A percentile compares a stretch with the other conserved stretches of the same genome.
Evolutionary conservation across 1,140 invertebrate genomes (phyloP).

Genomic region (Bathynomus jamesi): DNA sequence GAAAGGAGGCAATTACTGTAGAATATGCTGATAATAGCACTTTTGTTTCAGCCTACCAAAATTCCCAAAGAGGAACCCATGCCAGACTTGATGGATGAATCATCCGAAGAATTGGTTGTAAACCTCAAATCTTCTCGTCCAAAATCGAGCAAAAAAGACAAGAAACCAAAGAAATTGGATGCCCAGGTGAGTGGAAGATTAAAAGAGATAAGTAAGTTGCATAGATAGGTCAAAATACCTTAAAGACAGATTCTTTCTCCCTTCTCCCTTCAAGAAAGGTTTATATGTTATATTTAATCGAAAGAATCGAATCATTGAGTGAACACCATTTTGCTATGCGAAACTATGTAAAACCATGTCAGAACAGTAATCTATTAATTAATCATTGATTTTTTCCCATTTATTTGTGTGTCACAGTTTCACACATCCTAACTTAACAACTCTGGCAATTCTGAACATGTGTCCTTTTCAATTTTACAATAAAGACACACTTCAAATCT

Average conservation of each 20-base stretch:
- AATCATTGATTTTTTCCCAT: too few relatives aligned
- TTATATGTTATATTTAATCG: too few relatives aligned
- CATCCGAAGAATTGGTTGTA: slow-evolving; percentile 19
- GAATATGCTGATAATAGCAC: neutral
- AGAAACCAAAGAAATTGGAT: slow-evolving; percentile 32
- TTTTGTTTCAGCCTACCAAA: neutral
- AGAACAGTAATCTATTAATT: too few relatives aligned
- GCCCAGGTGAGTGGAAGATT: slow-evolving; percentile 32
- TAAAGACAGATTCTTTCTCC: too few relatives aligned
- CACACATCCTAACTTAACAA: neutral
- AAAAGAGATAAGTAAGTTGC: too few relatives aligned
- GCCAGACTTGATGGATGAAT: slow-evolving; percentile 17
- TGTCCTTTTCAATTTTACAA: neutral
- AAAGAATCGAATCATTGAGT: too few relatives aligned
- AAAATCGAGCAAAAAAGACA: slow-evolving; percentile 17
- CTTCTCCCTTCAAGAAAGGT: too few relatives aligned
- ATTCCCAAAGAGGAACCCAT: neutral
- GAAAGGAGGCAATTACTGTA: neutral
- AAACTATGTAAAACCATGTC: too few relatives aligned
- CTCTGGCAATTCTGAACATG: neutral
- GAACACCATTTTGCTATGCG: too few relatives aligned
- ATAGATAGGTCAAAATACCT: too few relatives aligned
- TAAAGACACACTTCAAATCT: neutral
- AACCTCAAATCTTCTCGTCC: slow-evolving; percentile 12
- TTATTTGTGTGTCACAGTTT: too few relatives aligned